Evolutionary conservation across 2,113 vertebrate species (phyloP).

Genomic region (Solea solea): DNA sequence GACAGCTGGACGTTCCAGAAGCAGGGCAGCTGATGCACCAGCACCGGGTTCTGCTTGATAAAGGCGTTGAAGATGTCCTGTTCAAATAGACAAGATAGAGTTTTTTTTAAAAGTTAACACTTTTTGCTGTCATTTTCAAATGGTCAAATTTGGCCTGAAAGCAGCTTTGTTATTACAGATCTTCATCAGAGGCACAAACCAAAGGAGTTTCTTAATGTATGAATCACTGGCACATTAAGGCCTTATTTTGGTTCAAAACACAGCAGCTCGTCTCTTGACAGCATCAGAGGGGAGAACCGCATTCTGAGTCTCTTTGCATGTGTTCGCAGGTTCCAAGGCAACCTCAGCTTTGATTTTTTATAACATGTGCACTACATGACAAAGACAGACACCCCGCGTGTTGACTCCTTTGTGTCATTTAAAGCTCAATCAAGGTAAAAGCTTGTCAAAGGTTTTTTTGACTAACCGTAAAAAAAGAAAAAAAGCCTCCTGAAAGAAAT

Average conservation of each 20-base stretch:
- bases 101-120: not conserved
- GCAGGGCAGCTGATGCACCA: slow-evolving; percentile 97
- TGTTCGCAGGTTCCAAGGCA: too few relatives aligned
- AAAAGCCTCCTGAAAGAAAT: too few relatives aligned
- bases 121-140: too few relatives aligned
- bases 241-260: not conserved
- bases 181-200: too few relatives aligned
- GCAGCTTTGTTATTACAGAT: too few relatives aligned
- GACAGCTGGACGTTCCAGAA: slow-evolving; percentile 99
- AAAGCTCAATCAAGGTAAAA: too few relatives aligned
- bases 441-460: too few relatives aligned
- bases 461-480: too few relatives aligned
- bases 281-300: not conserved
- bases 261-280: not conserved
- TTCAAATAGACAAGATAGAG: not conserved
- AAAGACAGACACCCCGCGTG: too few relatives aligned
- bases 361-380: too few relatives aligned
- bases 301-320: not conserved
- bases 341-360: too few relatives aligned
- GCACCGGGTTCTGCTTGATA: slow-evolving; percentile 99
- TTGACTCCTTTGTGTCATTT: too few relatives aligned
- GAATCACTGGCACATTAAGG: not conserved
- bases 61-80: slow-evolving; percentile 98
- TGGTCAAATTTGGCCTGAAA: not conserved
- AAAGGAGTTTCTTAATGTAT: not conserved